These are phyloP conservation scores for Drosophila elegans DNA, from an alignment of 1,140 invertebrate species.

Conservation along the genomic window DNA sequence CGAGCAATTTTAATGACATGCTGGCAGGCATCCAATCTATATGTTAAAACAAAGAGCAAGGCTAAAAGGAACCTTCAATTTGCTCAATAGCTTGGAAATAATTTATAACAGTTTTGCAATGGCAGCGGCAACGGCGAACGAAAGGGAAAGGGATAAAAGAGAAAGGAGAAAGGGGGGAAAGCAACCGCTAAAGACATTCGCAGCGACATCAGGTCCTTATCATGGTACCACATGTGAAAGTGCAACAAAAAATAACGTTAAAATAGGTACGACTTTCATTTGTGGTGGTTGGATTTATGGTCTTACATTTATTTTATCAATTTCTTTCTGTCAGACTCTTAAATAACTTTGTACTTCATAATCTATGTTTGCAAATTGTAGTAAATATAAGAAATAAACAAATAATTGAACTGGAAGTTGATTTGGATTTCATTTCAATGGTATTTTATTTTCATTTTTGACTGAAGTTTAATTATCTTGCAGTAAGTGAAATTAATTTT, in stretches of 20 bases:
- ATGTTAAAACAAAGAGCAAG: slow-evolving; percentile 72
- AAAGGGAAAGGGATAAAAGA: not conserved
- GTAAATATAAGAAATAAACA: too few species aligned
- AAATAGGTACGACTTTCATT: not conserved
- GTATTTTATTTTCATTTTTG: too few species aligned
- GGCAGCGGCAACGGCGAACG: slow-evolving; percentile 10
- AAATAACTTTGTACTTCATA: too few species aligned
- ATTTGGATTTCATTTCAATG: too few species aligned
- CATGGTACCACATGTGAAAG: slow-evolving; percentile 11
- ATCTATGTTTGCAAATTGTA: too few species aligned
- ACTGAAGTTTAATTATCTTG: too few species aligned
- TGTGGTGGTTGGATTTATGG: slow-evolving; percentile 1
- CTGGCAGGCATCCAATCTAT: slow-evolving; percentile 71
- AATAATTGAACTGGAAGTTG: too few species aligned
- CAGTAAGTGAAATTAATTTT: too few species aligned
- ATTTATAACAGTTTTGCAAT: slow-evolving; percentile 76
- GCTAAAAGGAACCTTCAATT: slow-evolving; percentile 75
- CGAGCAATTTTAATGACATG: slow-evolving; percentile 75
- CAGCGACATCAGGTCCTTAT: slow-evolving; percentile 31
- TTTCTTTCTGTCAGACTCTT: too few species aligned
- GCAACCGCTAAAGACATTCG: slow-evolving; percentile 24
- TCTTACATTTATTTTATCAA: not conserved
- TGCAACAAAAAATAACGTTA: not conserved
- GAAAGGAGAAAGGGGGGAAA: not conserved
- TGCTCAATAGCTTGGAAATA: slow-evolving; percentile 78